phyloP scores from a whole-genome alignment of 2,113 vertebrate species.

The Orientallactaga bullata region DNA sequence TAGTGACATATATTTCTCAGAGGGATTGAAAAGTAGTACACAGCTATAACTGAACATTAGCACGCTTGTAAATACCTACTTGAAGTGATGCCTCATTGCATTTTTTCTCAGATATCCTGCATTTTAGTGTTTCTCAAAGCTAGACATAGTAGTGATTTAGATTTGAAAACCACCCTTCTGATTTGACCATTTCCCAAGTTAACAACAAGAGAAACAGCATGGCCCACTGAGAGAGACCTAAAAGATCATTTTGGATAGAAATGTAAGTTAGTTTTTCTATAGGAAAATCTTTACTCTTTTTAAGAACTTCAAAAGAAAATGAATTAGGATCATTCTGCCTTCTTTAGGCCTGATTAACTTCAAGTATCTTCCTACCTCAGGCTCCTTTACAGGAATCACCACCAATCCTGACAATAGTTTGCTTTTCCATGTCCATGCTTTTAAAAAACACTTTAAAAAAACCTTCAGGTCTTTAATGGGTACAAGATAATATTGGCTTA shows the following conservation, averaged over 20 bases:
- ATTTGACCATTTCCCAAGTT: neutral
- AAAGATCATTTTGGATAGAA: neutral
- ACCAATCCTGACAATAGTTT: neutral
- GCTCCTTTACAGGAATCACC: neutral
- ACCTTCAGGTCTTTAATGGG: accelerated
- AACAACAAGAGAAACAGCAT: neutral
- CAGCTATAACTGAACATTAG: neutral
- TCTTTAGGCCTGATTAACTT: neutral
- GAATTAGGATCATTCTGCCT: neutral
- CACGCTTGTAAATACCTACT: neutral
- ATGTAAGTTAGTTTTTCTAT: neutral
- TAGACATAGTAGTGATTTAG: neutral
- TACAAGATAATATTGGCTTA: neutral
- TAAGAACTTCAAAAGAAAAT: neutral
- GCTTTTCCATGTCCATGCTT: neutral
- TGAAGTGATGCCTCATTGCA: neutral
- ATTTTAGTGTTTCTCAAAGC: neutral
- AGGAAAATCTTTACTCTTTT: neutral
- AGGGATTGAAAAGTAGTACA: neutral
- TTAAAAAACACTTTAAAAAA: neutral
- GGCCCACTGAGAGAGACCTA: neutral
- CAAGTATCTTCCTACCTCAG: neutral
- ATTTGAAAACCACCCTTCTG: neutral
- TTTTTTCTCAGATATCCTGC: neutral
- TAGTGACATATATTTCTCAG: neutral